Conservation (phyloP, 1,140 invertebrate species). For the Cotesia typhae region DNA sequence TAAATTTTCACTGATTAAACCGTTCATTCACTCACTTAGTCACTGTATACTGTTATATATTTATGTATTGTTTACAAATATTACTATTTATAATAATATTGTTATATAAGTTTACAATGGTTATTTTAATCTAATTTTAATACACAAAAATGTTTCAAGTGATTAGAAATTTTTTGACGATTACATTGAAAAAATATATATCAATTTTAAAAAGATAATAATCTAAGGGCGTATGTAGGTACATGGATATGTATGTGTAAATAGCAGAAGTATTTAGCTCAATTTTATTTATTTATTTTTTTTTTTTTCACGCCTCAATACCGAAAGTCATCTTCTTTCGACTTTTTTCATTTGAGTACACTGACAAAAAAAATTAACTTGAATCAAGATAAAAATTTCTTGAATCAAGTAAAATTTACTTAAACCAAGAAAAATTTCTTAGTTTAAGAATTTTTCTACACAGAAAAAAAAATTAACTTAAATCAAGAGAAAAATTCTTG, state of each 20-base stretch:
- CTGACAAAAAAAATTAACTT: too few species aligned
- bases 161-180: constrained; percentile 39
- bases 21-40: too few species aligned
- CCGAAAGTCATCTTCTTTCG: not conserved
- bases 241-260: constrained; percentile 51
- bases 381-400: too few species aligned
- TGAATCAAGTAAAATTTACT: too few species aligned
- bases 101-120: constrained; percentile 20
- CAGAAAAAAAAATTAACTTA: too few species aligned
- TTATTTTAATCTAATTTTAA: constrained; percentile 36
- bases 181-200: constrained; percentile 63
- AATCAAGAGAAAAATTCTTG: too few species aligned
- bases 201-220: constrained; percentile 51
- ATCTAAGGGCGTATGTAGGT: constrained; percentile 46
- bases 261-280: constrained; percentile 17
- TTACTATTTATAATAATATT: constrained; percentile 11
- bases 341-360: not conserved
- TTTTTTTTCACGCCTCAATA: not conserved
- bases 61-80: constrained; percentile 31
- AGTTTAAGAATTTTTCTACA: not conserved
- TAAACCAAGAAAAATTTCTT: too few species aligned
- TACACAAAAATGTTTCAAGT: constrained; percentile 1
- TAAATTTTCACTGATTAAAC: too few species aligned
- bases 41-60: constrained; percentile 21
- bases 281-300: not conserved